Base-by-base conservation (phyloP, 2,797 vertebrate genomes). In the Otus scops region DNA sequence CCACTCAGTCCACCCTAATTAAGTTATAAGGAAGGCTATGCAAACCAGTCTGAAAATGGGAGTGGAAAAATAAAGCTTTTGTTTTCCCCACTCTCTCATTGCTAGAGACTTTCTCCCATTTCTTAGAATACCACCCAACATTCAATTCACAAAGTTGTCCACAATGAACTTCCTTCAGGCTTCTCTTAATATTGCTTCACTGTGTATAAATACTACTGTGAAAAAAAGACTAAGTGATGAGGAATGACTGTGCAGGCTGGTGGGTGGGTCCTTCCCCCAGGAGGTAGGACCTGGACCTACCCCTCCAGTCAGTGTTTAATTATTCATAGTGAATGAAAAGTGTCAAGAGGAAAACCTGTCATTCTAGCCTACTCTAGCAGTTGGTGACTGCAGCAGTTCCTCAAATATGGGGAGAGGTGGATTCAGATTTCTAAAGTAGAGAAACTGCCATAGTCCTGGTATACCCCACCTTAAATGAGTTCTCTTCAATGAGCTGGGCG, bases 101-200 rank as follows among this genome's bases (percentile, higher is more conserved):
- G 53, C 73, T n/a, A 77, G 48, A 70, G 24, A 92, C 73, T 93
- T 94, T 83, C 85, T 94, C 65, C 54, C 48, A 34, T 95, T 89
- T 85, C 71, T 88, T 87, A 89, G 75, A 54, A 73, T 82, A 89
- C 74, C 63, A 74, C 85, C 50, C 57, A 56, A 43, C 2, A 13
- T 92, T 74, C 48, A 83, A 26, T 74, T 65, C 14, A 11, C 57
- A 34, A 56, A 63, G 19, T 24, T 73, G 41, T 16, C 43, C 68
- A 68, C 43, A 82, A 20, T 85, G 68, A 89, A 12, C n/a, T 61
- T 87, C 89, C 47, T 87, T 65, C 39, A 81, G 67, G 24, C 53
- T 68, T 74, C 47, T 36, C 45, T 48, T 61, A 76, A 83, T 80
- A 56, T 38, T 63, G 39, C 70, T 83, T 70, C 45, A 41, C 56